Conservation (phyloP, 2,113 vertebrate genomes). For the Bagarius yarrelli region DNA sequence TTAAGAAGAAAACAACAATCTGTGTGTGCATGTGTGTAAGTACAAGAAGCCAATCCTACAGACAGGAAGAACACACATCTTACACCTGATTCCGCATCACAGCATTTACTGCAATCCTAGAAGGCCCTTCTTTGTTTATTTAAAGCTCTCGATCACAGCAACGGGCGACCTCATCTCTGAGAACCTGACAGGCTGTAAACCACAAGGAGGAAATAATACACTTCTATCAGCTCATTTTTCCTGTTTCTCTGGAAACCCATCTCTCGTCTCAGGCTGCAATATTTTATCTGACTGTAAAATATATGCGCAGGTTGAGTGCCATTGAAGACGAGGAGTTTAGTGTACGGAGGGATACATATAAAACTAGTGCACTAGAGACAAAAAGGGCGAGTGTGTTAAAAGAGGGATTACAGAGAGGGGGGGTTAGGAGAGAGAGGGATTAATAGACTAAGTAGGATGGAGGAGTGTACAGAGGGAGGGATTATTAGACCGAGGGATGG, state of each 20-base stretch:
- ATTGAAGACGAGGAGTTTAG: too few relatives aligned
- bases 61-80: background rate
- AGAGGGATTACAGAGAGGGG: background rate
- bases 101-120: too few relatives aligned
- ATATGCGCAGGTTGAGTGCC: too few relatives aligned
- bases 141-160: background rate
- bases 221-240: background rate
- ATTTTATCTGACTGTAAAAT: background rate
- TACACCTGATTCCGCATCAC: too few relatives aligned
- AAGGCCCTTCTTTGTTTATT: background rate
- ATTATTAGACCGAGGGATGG: background rate
- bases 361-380: too few relatives aligned
- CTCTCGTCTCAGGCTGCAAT: background rate
- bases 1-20: background rate
- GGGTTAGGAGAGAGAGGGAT: background rate
- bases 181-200: background rate
- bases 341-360: too few relatives aligned
- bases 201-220: background rate
- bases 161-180: background rate
- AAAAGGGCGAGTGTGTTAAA: too few relatives aligned
- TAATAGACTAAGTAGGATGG: background rate
- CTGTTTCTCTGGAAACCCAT: background rate
- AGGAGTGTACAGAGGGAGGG: background rate
- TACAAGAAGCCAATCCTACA: slow-evolving; percentile 8
- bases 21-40: background rate